A percentile compares a stretch with the other conserved stretches of the same genome.
These are phyloP conservation scores for Isaurus tuberculatus DNA, from an alignment of 92 coral and sea anemone genomes.

Conservation along the genomic window DNA sequence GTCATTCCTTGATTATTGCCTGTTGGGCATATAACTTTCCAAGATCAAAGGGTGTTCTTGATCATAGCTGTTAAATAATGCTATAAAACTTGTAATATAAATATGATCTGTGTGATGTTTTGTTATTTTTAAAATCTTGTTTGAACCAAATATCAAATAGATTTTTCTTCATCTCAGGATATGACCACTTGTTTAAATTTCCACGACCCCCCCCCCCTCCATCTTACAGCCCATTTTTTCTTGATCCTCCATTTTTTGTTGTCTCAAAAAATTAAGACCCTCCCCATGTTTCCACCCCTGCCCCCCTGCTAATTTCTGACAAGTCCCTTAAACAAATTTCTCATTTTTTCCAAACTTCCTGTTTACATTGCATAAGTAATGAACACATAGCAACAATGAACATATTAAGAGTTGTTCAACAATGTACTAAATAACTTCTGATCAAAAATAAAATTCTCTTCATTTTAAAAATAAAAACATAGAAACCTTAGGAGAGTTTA, in stretches of 20 bases:
- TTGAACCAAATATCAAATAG: conserved; percentile 7
- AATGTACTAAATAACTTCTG: too few species aligned
- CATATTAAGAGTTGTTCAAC: too few species aligned
- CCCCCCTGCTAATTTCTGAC: too few species aligned
- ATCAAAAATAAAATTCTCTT: too few species aligned
- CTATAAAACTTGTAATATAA: conserved; percentile 19
- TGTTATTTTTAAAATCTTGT: conserved; percentile 9
- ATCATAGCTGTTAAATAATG: conserved; percentile 9
- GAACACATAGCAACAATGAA: too few species aligned
- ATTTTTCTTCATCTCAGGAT: conserved; percentile 16
- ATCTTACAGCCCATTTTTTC: conserved; percentile 13
- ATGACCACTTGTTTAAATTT: conserved; percentile 10
- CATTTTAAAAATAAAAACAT: too few species aligned
- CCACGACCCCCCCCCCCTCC: conserved; percentile 15
- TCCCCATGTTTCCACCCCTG: neutral
- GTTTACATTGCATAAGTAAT: too few species aligned
- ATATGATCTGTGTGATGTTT: conserved; percentile 16
- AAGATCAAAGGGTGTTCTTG: conserved; percentile 17
- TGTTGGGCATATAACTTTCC: conserved; percentile 11
- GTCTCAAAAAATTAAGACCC: neutral
- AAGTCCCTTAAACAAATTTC: too few species aligned
- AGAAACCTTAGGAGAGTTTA: too few species aligned
- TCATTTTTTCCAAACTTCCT: too few species aligned
- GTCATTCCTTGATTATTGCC: conserved; percentile 17
- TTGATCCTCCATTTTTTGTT: conserved; percentile 6